Evolutionary conservation across 1,140 invertebrate species (phyloP).

Genomic region (Asbolus verrucosus): DNA sequence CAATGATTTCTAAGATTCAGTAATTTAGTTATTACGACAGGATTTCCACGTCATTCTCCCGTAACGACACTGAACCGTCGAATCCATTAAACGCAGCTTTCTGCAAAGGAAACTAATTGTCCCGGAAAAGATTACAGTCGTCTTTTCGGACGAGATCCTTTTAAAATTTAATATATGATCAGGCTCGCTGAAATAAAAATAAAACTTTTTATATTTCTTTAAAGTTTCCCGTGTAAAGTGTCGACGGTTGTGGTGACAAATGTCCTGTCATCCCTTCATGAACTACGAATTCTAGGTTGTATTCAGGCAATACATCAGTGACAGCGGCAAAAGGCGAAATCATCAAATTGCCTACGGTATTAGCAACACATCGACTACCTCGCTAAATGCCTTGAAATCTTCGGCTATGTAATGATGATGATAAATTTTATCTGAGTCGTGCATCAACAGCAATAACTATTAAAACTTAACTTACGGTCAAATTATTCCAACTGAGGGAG

Average conservation of each 20-base stretch:
- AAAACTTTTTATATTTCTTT: conserved; percentile 35
- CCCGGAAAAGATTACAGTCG: background rate
- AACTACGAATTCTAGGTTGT: conserved; percentile 13
- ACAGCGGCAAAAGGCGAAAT: conserved; percentile 15
- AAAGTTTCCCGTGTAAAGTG: conserved; percentile 20
- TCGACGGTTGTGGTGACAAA: conserved; percentile 9
- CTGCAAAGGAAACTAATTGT: too few species aligned
- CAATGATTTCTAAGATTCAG: too few species aligned
- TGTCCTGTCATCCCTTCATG: conserved; percentile 24
- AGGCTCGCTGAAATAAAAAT: conserved; percentile 15
- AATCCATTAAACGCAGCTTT: too few species aligned
- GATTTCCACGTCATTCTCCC: too few species aligned
- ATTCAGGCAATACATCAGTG: conserved; percentile 33
- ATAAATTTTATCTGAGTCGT: background rate
- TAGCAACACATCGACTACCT: conserved; percentile 5
- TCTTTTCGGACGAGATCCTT: background rate
- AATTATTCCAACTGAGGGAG: too few species aligned
- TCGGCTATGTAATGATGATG: background rate
- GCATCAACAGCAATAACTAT: too few species aligned
- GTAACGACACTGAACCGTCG: too few species aligned
- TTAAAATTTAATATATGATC: conserved; percentile 29
- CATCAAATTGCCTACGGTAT: conserved; percentile 4
- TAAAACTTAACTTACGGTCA: too few species aligned
- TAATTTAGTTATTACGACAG: too few species aligned
- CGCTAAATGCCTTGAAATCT: background rate